A percentile compares a stretch with the other conserved stretches of the same genome.
Evolutionary conservation across 1,140 invertebrate species (phyloP).

Genomic region (Hestina assimilis): DNA sequence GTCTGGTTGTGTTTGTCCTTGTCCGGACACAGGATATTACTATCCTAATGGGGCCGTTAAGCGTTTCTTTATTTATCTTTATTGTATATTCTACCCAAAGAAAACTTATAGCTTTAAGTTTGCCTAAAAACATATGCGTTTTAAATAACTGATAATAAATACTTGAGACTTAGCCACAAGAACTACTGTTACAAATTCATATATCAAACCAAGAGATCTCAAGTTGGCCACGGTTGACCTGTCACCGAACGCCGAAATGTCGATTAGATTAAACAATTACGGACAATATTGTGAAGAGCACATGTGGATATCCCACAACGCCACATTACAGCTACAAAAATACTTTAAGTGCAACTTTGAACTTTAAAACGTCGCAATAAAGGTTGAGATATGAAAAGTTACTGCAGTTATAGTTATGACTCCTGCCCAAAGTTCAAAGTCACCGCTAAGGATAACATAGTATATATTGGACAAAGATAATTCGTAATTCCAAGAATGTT

Average conservation of each 20-base stretch:
- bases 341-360: constrained; percentile 11
- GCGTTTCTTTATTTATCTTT: too few species aligned
- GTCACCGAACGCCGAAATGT: constrained; percentile 37
- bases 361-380: constrained; percentile 25
- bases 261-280: constrained; percentile 54
- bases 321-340: background rate
- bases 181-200: background rate
- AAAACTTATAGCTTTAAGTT: too few species aligned
- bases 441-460: constrained; percentile 42
- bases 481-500: constrained; percentile 18
- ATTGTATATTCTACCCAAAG: too few species aligned
- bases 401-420: constrained; percentile 10
- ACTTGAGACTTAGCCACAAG: too few species aligned
- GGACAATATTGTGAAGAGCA: constrained; percentile 39
- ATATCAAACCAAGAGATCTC: background rate
- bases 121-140: too few species aligned
- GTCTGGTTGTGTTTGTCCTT: too few species aligned
- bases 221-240: constrained; percentile 19
- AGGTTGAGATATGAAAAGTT: background rate
- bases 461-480: constrained; percentile 21
- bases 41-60: too few species aligned
- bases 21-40: too few species aligned
- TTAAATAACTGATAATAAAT: too few species aligned
- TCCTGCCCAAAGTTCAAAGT: constrained; percentile 54
- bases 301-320: constrained; percentile 20